Percentiles rank a stretch among this genome's conserved stretches.
phyloP scores from a whole-genome alignment of 2,113 vertebrate species.

The Epinephelus fuscoguttatus region DNA sequence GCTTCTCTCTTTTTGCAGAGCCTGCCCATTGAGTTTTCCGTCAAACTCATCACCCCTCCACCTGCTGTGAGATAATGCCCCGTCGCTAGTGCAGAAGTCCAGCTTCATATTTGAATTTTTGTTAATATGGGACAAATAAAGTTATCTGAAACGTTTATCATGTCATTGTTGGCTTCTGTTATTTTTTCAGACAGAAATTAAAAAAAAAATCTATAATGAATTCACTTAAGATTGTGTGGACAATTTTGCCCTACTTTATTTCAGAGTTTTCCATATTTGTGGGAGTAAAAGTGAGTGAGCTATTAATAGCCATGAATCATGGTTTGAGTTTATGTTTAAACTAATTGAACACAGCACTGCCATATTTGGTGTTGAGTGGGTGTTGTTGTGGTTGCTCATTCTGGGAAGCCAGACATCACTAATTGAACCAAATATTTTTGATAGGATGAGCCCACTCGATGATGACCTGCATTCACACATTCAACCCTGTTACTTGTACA shows the following conservation, averaged over 20 bases:
- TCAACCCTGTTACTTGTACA: too few relatives aligned
- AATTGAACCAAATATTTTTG: conserved; percentile 3
- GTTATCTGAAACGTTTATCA: conserved; percentile 31
- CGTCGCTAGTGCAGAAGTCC: conserved; percentile 42
- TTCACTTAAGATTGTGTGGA: too few relatives aligned
- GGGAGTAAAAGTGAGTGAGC: conserved; percentile 33
- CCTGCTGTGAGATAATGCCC: conserved; percentile 67
- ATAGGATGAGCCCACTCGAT: background rate
- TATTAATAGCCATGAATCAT: conserved; percentile 43
- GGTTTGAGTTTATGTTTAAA: conserved; percentile 60
- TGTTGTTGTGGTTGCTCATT: background rate
- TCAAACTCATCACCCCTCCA: conserved; percentile 40
- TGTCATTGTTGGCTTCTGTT: background rate
- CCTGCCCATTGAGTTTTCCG: conserved; percentile 74
- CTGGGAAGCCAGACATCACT: background rate
- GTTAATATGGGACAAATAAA: conserved; percentile 85
- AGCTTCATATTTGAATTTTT: conserved; percentile 68
- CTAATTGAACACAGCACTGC: background rate
- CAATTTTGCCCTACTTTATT: background rate
- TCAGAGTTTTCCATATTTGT: background rate
- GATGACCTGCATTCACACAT: background rate
- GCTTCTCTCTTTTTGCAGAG: conserved; percentile 64
- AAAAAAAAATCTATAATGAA: too few relatives aligned
- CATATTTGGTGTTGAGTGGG: conserved; percentile 13
- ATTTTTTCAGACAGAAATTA: background rate